Percentiles rank a stretch among this genome's conserved stretches.
Conservation (phyloP, 2,888 invertebrate genomes). For the Tuberolachnus salignus region DNA sequence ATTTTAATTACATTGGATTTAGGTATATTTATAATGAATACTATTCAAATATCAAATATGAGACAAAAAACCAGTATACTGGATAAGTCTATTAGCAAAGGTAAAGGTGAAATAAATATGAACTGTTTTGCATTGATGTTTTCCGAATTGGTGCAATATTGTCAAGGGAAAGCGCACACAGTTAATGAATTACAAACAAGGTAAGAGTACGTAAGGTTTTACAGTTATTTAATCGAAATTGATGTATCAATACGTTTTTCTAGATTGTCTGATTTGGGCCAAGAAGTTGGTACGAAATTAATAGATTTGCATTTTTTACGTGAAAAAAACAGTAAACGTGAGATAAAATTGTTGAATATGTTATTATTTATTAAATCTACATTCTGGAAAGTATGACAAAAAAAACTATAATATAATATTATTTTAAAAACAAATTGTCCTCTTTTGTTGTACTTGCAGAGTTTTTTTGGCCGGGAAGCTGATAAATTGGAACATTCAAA, state of each 20-base stretch:
- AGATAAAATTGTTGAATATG: constrained; percentile 93
- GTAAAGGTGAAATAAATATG: constrained; percentile 89
- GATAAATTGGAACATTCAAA: constrained; percentile 98
- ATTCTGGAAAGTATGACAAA: constrained; percentile 84
- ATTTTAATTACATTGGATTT: too few species aligned
- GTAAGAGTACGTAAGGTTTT: constrained; percentile 65
- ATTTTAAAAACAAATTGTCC: constrained; percentile 11
- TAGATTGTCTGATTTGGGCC: constrained; percentile 92
- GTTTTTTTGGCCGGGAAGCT: constrained; percentile 95
- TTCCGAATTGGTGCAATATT: constrained; percentile 97
- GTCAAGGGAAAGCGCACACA: constrained; percentile 93
- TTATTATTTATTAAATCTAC: constrained; percentile 93
- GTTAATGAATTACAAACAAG: constrained; percentile 93
- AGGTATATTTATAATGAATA: constrained; percentile 54
- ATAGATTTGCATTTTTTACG: constrained; percentile 92
- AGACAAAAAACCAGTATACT: constrained; percentile 79
- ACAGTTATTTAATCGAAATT: neutral
- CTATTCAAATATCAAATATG: constrained; percentile 61
- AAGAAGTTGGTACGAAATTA: constrained; percentile 91
- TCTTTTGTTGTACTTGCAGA: constrained; percentile 66
- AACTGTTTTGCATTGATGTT: constrained; percentile 94
- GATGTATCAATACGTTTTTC: constrained; percentile 58
- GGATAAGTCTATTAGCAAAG: constrained; percentile 89
- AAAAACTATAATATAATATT: neutral
- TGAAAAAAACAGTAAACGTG: constrained; percentile 91